phyloP scores from a whole-genome alignment of 1,140 invertebrate genomes.

The Calycopis cecrops region DNA sequence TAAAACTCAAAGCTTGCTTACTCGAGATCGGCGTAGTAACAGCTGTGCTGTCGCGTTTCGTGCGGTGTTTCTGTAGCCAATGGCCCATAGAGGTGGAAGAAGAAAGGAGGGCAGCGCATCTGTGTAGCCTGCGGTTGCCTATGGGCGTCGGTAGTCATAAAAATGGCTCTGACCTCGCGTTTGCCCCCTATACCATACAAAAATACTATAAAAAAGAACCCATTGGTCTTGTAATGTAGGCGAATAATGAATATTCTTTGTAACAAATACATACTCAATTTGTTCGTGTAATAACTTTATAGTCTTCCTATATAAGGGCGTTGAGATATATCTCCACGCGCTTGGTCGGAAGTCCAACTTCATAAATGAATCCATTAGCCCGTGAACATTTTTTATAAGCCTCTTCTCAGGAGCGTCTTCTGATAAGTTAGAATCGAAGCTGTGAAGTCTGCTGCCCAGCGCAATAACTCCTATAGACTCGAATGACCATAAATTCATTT shows the following conservation, averaged over 20 bases:
- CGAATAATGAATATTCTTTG: not conserved
- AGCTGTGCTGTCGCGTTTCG: no score
- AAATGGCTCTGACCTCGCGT: no score
- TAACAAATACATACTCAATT: constrained; percentile 10
- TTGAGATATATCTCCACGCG: constrained; percentile 79
- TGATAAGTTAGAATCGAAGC: constrained; percentile 69
- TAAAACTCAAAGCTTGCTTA: no score
- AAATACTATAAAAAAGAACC: no score
- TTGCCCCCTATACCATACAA: no score
- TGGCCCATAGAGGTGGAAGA: no score
- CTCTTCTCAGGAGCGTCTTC: constrained; percentile 72
- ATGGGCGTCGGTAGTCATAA: no score
- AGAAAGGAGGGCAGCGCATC: no score
- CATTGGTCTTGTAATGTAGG: not conserved
- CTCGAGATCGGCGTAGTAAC: no score
- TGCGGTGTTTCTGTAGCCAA: no score
- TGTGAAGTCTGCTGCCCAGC: constrained; percentile 81
- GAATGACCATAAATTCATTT: constrained; percentile 80
- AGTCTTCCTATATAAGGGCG: constrained; percentile 73
- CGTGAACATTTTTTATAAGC: constrained; percentile 77
- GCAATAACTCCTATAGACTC: constrained; percentile 82
- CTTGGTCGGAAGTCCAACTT: constrained; percentile 78
- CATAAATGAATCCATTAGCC: constrained; percentile 76
- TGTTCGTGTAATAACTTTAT: constrained; percentile 54
- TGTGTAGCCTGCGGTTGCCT: no score